Evolutionary conservation across 1,140 invertebrate genomes (phyloP).

Genomic region (Rhopalosiphum padi): DNA sequence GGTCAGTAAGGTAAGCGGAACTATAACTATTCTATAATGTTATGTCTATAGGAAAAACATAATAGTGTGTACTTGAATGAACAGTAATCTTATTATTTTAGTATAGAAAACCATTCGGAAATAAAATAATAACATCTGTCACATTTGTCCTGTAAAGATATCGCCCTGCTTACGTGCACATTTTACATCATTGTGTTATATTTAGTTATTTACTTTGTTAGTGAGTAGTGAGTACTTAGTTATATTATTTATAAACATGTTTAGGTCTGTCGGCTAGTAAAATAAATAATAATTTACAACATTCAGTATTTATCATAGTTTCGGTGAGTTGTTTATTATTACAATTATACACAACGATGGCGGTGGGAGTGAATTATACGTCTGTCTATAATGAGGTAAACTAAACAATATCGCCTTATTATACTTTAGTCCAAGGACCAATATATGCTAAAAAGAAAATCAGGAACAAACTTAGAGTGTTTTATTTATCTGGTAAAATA

Average conservation of each 20-base stretch:
- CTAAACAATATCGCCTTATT: not conserved
- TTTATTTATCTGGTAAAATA: not conserved
- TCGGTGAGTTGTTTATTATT: not conserved
- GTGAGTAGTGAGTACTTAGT: not conserved
- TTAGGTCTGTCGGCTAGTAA: too few relatives aligned
- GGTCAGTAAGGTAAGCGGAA: not conserved
- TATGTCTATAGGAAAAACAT: not conserved
- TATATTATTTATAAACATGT: not conserved
- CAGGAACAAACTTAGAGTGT: not conserved
- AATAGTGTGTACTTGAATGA: not conserved
- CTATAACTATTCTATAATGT: not conserved
- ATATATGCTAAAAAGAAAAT: not conserved
- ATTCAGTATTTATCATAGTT: not conserved
- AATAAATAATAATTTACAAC: not conserved
- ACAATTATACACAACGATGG: not conserved
- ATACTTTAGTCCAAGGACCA: not conserved
- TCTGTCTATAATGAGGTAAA: not conserved
- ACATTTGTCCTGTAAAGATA: not conserved
- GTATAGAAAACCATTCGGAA: too few relatives aligned
- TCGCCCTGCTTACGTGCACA: not conserved
- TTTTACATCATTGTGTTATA: not conserved
- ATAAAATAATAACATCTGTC: not conserved
- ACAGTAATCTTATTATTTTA: not conserved
- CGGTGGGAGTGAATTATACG: too few relatives aligned
- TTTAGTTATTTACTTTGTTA: not conserved